Evolutionary conservation across 2,113 vertebrate genomes (phyloP).

Genomic region (Cryptomyrus ogoouensis): DNA sequence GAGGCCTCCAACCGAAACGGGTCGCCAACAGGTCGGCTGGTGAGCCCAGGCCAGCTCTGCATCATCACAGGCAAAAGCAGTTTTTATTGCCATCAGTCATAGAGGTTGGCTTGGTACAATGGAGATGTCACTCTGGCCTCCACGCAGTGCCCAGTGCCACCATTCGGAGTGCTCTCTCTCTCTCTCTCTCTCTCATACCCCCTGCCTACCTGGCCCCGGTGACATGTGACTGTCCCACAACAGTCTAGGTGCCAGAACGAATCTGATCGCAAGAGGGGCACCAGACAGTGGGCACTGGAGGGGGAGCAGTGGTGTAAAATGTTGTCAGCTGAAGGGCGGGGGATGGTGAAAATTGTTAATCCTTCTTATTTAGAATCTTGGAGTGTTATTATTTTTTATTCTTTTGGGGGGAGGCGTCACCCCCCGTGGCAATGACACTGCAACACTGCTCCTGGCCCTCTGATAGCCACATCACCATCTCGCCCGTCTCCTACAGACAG

Average conservation of each 20-base stretch:
- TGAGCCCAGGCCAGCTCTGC: not conserved
- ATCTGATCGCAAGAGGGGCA: no score
- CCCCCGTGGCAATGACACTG: not conserved
- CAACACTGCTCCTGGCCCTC: not conserved
- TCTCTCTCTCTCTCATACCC: not conserved
- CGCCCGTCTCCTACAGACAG: not conserved
- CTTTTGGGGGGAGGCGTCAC: not conserved
- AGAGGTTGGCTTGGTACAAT: not conserved
- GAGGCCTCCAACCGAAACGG: not conserved
- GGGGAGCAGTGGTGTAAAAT: not conserved
- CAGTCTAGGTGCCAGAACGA: not conserved
- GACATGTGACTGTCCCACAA: not conserved
- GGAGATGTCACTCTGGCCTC: not conserved
- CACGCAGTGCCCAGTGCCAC: not conserved
- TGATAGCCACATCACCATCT: not conserved
- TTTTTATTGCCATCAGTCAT: not conserved
- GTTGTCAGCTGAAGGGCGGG: not conserved
- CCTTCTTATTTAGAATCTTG: not conserved
- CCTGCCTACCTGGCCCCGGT: not conserved
- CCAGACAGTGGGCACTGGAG: not conserved
- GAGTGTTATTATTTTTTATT: not conserved
- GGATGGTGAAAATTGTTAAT: not conserved
- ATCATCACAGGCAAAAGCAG: not conserved
- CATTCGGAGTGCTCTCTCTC: not conserved
- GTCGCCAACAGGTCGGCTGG: not conserved